Base-by-base conservation (phyloP, 2,113 vertebrate species). In the Xiphophorus couchianus region DNA sequence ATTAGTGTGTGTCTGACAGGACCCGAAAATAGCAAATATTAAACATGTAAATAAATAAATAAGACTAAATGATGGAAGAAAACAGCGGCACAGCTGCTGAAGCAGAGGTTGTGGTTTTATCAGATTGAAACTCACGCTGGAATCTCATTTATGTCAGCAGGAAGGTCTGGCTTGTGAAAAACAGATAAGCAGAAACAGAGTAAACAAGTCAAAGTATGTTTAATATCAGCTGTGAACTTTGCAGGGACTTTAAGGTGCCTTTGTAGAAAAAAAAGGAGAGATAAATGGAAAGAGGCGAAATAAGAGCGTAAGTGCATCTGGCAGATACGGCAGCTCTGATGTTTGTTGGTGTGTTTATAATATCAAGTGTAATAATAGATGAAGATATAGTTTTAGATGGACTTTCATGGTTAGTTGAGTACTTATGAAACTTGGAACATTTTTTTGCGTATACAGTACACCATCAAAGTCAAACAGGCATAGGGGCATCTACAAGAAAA, bases 151-250 rank as follows among this genome's bases (percentile, higher is more conserved):
- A 62, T 60, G 25, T 39, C 31, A 19, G 37, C 44, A 27, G 44
- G 66, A 37, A 69, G 22, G 58, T 37, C 22, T 70, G 65, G 65
- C 11, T 51, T 71, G 30, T 77, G 62, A 63, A 2, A 6, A 25
- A 25, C 25, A 51, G 29, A 74, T 74, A 67, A 73, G 31, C 30
- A 42, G 63, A 77, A 29, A 27, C 35, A 74, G 58, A 71, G 64
- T 48, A 73, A 72, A 44, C 69, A 63, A 67, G 61, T 62, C 29
- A 30, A 70, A 74, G 33, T 27, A 30, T 15, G 31, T 60, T 48
- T 28, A 35, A 33, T 3, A 0, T 33, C 28, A 31, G 30, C 62
- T 39, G 63, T 27, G 25, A 28, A 4, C 63, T 67, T 14, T 67
- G 25, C 8, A n/a, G 64, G 31, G 30, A 62, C 61, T 27, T 39